Base-by-base conservation (phyloP, 2,888 invertebrate species). In the Hipparchia sbordonii region DNA sequence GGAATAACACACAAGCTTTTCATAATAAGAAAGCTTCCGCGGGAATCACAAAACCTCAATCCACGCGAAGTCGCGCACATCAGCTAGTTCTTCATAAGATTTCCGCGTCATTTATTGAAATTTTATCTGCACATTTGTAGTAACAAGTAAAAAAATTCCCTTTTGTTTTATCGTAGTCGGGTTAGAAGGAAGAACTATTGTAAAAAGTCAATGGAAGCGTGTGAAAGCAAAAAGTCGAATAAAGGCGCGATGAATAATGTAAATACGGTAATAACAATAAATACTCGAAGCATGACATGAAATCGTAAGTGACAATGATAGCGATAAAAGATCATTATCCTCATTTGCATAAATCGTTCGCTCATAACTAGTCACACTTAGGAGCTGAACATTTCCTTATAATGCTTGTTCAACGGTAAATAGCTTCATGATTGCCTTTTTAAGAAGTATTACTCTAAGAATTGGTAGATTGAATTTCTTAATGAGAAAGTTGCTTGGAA, bases 311-410 rank as follows among this genome's bases (percentile, higher is more conserved):
- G 59, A 59, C 10, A 33, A 62, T 39, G 39, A 39, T 39, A 39
- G 13, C 13, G 61, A 62, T 46, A 13, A 62, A 61, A 62, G 61
- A 62, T 62, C 61, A 62, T 62, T 62, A 62, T 46, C 61, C 61
- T 62, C 61, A 62, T 62, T 62, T 46, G 46, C 45, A 62, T 62
- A 46, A 46, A 62, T 12, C 13, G 61, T 13, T 46, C 61, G 39
- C 46, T 61, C 45, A 6, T n/a, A n/a, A n/a, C n/a, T 8, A 61
- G 9, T 33, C 33, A 1, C 10, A 46, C 46, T 46, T 46, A 46
- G 61, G 7, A 62, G n/a, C n/a, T 8, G 46, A 46, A 62, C 61
- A n/a, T 62, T 48, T 62, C 61, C 61, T 46, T 7, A 12, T 62
- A 62, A 62, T n/a, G 56, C 56, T 56, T 54, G 54, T 54, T 54